A percentile compares a stretch with the other conserved stretches of the same genome.
Conservation (phyloP, 2,797 vertebrate genomes). For the Malurus leucopterus region DNA sequence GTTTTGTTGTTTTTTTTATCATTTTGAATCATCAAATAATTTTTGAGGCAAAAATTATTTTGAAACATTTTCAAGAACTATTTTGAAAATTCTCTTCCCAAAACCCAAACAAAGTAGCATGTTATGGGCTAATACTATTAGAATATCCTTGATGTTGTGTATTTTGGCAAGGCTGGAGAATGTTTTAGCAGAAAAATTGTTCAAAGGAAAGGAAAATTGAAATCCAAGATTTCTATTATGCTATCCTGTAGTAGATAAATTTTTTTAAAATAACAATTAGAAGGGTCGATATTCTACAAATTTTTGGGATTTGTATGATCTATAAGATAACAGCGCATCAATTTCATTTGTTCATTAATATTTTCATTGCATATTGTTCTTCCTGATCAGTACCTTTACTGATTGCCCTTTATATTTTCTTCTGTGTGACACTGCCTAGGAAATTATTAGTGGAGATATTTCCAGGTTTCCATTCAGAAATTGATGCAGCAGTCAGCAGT, state of each 20-base stretch:
- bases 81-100: not conserved
- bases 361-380: not conserved
- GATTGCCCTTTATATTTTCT: not conserved
- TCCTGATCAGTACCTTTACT: not conserved
- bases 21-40: not conserved
- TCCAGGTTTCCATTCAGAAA: not conserved
- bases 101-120: accelerated
- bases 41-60: not conserved
- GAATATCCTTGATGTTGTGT: not conserved
- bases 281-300: not conserved
- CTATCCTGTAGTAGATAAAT: not conserved
- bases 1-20: not conserved
- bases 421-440: not conserved
- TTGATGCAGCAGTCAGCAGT: not conserved
- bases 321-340: not conserved
- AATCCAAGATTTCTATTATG: not conserved
- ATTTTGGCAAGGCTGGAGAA: not conserved
- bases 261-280: not conserved
- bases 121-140: not conserved
- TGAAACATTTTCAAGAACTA: not conserved
- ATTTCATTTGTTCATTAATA: not conserved
- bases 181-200: not conserved
- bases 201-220: not conserved
- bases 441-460: not conserved
- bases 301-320: not conserved